A percentile compares a stretch with the other conserved stretches of the same genome.
Conservation (phyloP, 2,797 vertebrate species). For the Caiman crocodilus region DNA sequence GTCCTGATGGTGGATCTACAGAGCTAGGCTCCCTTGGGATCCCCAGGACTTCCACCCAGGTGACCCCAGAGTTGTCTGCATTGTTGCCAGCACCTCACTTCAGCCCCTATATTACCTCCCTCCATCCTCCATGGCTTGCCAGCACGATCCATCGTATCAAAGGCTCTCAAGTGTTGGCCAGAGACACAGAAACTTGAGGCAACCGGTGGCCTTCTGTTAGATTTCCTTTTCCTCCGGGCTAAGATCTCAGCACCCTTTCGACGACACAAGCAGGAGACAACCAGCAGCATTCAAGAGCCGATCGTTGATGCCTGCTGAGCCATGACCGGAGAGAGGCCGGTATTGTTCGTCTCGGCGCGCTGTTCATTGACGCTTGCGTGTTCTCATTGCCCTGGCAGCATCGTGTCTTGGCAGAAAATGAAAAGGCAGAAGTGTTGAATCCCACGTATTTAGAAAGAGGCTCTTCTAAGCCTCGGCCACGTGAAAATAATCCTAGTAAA, state of each 20-base stretch:
- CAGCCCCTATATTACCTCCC: no score
- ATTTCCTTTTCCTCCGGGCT: background rate
- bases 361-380: slow-evolving; percentile 27
- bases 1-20: no score
- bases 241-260: rapidly evolving
- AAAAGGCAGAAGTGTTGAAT: background rate
- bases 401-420: background rate
- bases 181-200: no score
- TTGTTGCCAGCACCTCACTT: no score
- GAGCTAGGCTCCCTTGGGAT: no score
- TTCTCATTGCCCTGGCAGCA: background rate
- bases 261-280: rapidly evolving
- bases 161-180: no score
- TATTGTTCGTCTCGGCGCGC: slow-evolving; percentile 22
- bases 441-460: background rate
- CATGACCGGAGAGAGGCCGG: background rate
- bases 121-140: no score
- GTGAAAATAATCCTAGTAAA: rapidly evolving
- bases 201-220: no score
- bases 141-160: no score
- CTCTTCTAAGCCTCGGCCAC: background rate
- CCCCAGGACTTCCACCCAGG: no score
- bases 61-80: no score
- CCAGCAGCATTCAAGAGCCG: rapidly evolving
- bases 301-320: rapidly evolving